A percentile compares a stretch with the other conserved stretches of the same genome.
Conservation (phyloP, 2,888 invertebrate genomes). For the Carabus problematicus region DNA sequence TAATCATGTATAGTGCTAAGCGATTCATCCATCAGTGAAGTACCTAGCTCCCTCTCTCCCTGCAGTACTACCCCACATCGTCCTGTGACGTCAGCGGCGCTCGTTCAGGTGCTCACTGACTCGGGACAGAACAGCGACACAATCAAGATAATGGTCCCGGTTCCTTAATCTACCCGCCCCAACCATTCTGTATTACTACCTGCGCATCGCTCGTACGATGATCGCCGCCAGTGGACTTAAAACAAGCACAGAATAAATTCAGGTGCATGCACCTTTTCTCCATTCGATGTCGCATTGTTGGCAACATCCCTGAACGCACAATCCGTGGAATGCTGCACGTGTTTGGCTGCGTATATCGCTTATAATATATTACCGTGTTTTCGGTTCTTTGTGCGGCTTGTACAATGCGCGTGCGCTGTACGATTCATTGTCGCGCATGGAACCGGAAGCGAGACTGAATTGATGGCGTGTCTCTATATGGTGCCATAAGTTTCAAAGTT, state of each 20-base stretch:
- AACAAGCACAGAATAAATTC: constrained; percentile 12
- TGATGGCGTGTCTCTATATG: constrained; percentile 1
- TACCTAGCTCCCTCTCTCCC: background rate
- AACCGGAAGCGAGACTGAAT: background rate
- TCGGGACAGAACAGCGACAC: constrained; percentile 46
- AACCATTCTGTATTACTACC: constrained; percentile 21
- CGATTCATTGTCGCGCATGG: background rate
- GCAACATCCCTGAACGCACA: background rate
- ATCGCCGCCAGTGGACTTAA: too few species aligned
- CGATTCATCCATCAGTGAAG: constrained; percentile 48
- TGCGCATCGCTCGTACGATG: constrained; percentile 27
- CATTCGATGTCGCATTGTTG: background rate
- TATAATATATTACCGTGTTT: constrained; percentile 8
- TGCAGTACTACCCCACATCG: background rate
- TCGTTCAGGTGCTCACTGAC: constrained; percentile 37
- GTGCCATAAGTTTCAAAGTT: constrained; percentile 9
- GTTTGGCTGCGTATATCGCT: background rate
- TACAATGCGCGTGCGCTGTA: background rate
- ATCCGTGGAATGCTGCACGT: background rate
- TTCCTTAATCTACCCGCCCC: constrained; percentile 45
- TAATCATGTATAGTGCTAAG: constrained; percentile 50
- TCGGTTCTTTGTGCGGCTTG: constrained; percentile 1
- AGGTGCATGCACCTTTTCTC: constrained; percentile 19
- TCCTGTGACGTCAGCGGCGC: background rate
- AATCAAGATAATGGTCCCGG: constrained; percentile 52